Evolutionary conservation across 92 coral and sea anemone genomes (phyloP).

Genomic region (Meandrina meandrites): DNA sequence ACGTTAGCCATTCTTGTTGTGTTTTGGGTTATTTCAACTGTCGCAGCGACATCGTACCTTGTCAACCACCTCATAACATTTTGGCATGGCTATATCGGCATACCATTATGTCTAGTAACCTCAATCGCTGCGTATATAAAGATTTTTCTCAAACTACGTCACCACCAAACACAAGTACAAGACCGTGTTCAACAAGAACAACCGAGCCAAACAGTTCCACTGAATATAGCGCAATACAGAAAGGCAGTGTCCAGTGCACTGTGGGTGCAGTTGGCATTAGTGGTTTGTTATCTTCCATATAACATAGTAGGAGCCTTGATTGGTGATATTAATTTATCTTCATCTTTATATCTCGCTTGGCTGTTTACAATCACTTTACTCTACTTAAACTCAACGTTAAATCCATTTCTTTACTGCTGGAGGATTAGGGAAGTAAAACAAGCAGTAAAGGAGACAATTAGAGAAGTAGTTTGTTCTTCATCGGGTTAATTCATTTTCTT

Average conservation of each 20-base stretch:
- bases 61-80: no score
- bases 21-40: neutral
- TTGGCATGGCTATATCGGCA: no score
- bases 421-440: neutral
- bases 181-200: neutral
- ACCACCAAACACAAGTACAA: neutral
- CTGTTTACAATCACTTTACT: neutral
- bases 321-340: neutral
- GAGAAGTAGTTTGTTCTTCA: neutral
- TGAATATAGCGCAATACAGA: slow-evolving; percentile 19
- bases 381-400: neutral
- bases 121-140: neutral
- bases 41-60: neutral
- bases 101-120: neutral
- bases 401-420: neutral
- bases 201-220: neutral
- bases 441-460: no score
- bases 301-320: neutral
- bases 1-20: no score
- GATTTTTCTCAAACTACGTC: neutral
- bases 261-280: no score
- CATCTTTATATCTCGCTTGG: neutral
- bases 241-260: slow-evolving; percentile 8
- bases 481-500: no score
- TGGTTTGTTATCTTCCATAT: neutral